Evolutionary conservation across 1,140 invertebrate genomes (phyloP), one percentile per base, ranked within the genome.

Genomic region (Pachypsylla venusta): DNA sequence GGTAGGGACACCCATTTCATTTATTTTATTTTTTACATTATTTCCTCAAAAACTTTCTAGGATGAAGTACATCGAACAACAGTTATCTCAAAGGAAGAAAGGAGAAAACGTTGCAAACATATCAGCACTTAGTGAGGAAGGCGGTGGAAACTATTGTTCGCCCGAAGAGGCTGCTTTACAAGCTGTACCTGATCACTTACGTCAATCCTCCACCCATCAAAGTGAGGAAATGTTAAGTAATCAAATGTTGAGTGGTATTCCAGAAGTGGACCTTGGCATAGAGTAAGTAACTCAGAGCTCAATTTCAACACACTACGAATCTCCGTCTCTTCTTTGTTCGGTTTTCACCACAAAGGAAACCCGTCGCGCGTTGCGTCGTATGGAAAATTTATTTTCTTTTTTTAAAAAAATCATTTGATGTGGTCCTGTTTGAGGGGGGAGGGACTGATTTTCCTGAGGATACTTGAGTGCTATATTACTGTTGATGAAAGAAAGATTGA

Each of bases 211-310:
- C 10, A 78, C 82, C 1, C 88, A 91, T 61, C 78, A 77, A 60
- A 81, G 77, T 42, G 95, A 99, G 74, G 97, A 99, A 75, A 98
- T 99, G 91, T 81, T 99, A 63, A 98, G 94, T 4, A 98, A 98
- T 79, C 96, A 99, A 78, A 99, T 99, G 96, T 76, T 99, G 1
- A 96, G 91, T 70, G 97, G 97, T 57, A 99, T 99, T 63, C 97
- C 97, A n/a, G 97, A 99, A 79, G 89, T 99, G 1, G 96, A 99
- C 77, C 77, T 99, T 40, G 97, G 97, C 30, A 96, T 99, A 65
- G 93, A 98, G 82, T 87, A 75, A 76, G 77, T 73, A 53, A n/a
- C 54, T 57, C 30, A 10, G 20, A 7, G 13, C 13, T 35, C 58
- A 27, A 53, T 53, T 26, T 27, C 54, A 53, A n/a, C 25, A 5